Percentiles rank a stretch among this genome's conserved stretches.
Conservation (phyloP, 2,797 vertebrate species). For the Gallinago solitaria region DNA sequence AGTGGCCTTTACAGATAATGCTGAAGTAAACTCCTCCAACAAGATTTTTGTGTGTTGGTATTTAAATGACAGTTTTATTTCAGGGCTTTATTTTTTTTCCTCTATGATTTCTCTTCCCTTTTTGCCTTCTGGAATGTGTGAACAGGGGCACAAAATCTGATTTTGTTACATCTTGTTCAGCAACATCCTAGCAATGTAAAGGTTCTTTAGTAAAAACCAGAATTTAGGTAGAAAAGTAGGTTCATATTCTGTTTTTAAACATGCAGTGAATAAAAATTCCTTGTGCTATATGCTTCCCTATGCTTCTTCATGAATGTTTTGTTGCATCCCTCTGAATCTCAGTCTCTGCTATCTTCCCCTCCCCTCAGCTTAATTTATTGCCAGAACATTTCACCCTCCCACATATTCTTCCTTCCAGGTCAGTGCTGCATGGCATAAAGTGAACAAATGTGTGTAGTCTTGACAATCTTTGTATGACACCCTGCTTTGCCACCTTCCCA, state of each 20-base stretch:
- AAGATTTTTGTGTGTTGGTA: not conserved
- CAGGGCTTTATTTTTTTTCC: not conserved
- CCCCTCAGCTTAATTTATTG: conserved; percentile 12
- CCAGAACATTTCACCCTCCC: conserved; percentile 54
- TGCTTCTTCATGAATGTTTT: not conserved
- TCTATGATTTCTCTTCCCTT: not conserved
- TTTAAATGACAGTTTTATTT: not conserved
- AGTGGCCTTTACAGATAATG: not conserved
- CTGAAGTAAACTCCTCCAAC: not conserved
- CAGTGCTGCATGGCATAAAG: conserved; percentile 48
- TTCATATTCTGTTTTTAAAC: not conserved
- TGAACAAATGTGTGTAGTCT: conserved; percentile 66
- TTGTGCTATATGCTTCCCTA: not conserved
- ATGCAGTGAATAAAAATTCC: not conserved
- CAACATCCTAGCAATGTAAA: not conserved
- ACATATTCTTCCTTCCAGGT: conserved; percentile 58
- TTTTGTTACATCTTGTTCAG: rapidly evolving
- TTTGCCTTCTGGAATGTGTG: not conserved
- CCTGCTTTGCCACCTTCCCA: conserved; percentile 55
- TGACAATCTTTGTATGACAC: conserved; percentile 45
- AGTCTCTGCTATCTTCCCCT: not conserved
- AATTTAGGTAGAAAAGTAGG: not conserved
- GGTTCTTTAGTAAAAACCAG: not conserved
- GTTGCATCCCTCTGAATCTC: not conserved
- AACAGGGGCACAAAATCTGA: not conserved